Conservation (phyloP, 2,888 invertebrate genomes). For the Iphiclides podalirius region DNA sequence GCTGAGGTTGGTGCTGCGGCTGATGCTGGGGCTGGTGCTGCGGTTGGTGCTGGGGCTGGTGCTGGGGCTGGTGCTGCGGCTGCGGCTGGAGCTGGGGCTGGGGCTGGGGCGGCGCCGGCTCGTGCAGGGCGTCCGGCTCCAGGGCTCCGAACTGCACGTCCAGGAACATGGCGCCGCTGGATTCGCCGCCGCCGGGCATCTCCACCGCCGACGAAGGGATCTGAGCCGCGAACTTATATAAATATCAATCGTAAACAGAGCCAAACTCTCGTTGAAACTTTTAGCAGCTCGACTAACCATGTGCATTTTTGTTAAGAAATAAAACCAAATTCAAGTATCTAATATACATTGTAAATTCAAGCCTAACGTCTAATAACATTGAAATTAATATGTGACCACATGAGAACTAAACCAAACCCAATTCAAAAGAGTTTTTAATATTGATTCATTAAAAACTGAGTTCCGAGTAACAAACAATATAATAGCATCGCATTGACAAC, state of each 20-base stretch:
- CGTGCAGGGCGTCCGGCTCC: slow-evolving; percentile 72
- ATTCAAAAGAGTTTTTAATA: neutral
- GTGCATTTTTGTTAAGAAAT: too few species aligned
- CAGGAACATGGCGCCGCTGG: slow-evolving; percentile 86
- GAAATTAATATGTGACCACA: too few species aligned
- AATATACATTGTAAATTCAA: too few species aligned
- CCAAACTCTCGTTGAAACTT: too few species aligned
- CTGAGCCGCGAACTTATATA: slow-evolving; percentile 58
- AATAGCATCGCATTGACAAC: neutral
- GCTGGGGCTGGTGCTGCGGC: neutral
- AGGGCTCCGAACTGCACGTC: slow-evolving; percentile 97
- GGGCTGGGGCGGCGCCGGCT: slow-evolving; percentile 23
- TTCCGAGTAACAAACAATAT: too few species aligned
- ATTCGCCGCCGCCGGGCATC: slow-evolving; percentile 93
- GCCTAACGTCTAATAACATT: too few species aligned
- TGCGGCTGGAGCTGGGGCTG: neutral
- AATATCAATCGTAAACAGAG: too few species aligned
- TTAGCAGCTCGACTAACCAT: too few species aligned
- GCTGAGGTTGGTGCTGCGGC: neutral
- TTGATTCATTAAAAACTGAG: neutral
- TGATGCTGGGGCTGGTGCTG: slow-evolving; percentile 5
- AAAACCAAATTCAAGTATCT: too few species aligned
- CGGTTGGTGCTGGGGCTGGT: slow-evolving; percentile 10
- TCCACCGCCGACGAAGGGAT: slow-evolving; percentile 97
- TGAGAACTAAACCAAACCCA: neutral